Conservation (phyloP, 2,888 invertebrate species). For the Perizoma affinitatum region DNA sequence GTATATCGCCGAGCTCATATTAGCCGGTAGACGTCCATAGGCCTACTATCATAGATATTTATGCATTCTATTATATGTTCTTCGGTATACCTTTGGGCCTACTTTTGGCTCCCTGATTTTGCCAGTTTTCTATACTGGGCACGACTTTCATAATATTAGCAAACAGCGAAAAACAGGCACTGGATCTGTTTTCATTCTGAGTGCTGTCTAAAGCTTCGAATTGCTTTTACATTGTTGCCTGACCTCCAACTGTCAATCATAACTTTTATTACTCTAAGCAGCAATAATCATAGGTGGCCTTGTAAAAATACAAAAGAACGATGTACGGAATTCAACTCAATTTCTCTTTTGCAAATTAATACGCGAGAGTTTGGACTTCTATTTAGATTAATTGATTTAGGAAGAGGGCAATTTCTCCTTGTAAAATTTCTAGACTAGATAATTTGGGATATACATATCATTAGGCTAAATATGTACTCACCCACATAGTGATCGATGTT, state of each 20-base stretch:
- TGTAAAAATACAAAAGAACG: constrained; percentile 41
- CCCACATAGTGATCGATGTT: no score
- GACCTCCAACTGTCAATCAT: constrained; percentile 62
- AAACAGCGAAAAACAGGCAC: background rate
- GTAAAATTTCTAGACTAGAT: constrained; percentile 24
- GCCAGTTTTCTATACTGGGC: no score
- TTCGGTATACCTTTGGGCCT: no score
- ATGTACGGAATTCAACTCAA: constrained; percentile 24
- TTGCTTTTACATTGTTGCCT: constrained; percentile 49
- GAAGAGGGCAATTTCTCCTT: constrained; percentile 23
- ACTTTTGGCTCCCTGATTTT: no score
- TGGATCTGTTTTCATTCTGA: constrained; percentile 2
- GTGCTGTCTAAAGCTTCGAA: constrained; percentile 1
- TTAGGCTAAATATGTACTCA: background rate
- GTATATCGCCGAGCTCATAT: no score
- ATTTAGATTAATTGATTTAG: constrained; percentile 33
- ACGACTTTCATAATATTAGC: no score
- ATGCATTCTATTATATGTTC: no score
- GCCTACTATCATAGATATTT: no score
- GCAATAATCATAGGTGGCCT: constrained; percentile 56
- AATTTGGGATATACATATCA: constrained; percentile 13
- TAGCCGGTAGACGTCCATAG: no score
- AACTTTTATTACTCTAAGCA: constrained; percentile 55
- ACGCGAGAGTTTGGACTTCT: constrained; percentile 22
- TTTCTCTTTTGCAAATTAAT: constrained; percentile 39